Evolutionary conservation across 2,888 invertebrate species (phyloP), one percentile per base, ranked within the genome.

Genomic region (Agrotis clavis): DNA sequence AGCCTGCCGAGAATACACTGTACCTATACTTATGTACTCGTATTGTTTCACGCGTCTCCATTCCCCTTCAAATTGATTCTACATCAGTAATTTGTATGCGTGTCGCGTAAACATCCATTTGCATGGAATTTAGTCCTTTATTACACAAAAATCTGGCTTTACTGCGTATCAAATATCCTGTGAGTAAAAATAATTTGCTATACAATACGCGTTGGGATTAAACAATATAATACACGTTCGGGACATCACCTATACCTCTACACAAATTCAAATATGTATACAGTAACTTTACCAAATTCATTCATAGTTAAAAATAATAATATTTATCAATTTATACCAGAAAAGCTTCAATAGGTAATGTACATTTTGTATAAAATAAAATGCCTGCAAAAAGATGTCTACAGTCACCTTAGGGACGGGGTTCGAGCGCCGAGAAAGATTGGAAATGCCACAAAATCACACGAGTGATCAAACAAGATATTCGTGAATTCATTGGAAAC

Each of bases 381-480:
- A 79, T 74, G 45, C 30, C 66, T 59, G 60, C 76, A 74, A 77
- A 74, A 77, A 74, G 47, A 62, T 62, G 61, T 25, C 56, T 69
- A 67, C 72, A 65, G 59, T 50, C 73, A 81, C 74, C 77, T 74
- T 63, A 68, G 66, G 79, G 75, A 79, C 72, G 73, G 47, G 62
- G 67, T 77, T 77, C 67, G 72, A 67, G 47, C 72, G 66, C 61
- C 74, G 71, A 65, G 65, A 78, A 77, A 82, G 80, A 87, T 83
- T 86, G 80, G 63, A 87, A 87, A 86, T 87, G 76, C 80, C 87
- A 80, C 87, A 82, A 80, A 84, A 80, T 82, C 82, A 79, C 75
- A 80, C 84, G 70, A 77, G 72, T 78, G 75, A 79, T 76, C 79
- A 75, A 85, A 76, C 66, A 77, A 83, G 82, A 73, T 74, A 79